Percentiles rank a stretch among this genome's conserved stretches.
phyloP scores from a whole-genome alignment of 2,888 invertebrate genomes.

The Lymantria monacha region DNA sequence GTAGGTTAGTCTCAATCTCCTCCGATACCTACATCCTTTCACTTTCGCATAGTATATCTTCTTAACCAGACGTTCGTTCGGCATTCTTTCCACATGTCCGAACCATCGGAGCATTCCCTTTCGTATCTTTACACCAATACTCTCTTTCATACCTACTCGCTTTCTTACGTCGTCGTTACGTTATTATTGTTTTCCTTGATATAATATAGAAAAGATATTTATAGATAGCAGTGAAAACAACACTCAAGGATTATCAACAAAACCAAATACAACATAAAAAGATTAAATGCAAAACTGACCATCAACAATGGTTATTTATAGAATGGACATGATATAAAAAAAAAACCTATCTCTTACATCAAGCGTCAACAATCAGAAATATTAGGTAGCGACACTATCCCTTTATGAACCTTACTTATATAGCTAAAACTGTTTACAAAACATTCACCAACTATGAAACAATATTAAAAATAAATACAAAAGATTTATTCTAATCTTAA shows the following conservation, averaged over 20 bases:
- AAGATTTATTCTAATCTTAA: slow-evolving; percentile 57
- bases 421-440: slow-evolving; percentile 68
- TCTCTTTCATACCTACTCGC: too few relatives aligned
- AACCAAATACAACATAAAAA: slow-evolving; percentile 12
- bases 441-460: slow-evolving; percentile 49
- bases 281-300: slow-evolving; percentile 33
- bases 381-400: slow-evolving; percentile 50
- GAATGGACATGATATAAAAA: slow-evolving; percentile 28
- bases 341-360: slow-evolving; percentile 61
- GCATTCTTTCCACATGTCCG: too few relatives aligned
- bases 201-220: slow-evolving; percentile 1
- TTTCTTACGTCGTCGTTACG: too few relatives aligned
- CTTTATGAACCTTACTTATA: slow-evolving; percentile 59
- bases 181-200: too few relatives aligned
- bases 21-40: too few relatives aligned
- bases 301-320: slow-evolving; percentile 28
- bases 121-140: too few relatives aligned
- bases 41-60: too few relatives aligned
- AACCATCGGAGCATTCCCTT: too few relatives aligned
- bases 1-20: too few relatives aligned
- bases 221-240: slow-evolving; percentile 9
- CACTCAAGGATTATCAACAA: slow-evolving; percentile 3
- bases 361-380: slow-evolving; percentile 50
- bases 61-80: too few relatives aligned
- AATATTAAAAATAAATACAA: slow-evolving; percentile 61